phyloP scores from a whole-genome alignment of 2,888 invertebrate genomes.

The Tipula confusa region DNA sequence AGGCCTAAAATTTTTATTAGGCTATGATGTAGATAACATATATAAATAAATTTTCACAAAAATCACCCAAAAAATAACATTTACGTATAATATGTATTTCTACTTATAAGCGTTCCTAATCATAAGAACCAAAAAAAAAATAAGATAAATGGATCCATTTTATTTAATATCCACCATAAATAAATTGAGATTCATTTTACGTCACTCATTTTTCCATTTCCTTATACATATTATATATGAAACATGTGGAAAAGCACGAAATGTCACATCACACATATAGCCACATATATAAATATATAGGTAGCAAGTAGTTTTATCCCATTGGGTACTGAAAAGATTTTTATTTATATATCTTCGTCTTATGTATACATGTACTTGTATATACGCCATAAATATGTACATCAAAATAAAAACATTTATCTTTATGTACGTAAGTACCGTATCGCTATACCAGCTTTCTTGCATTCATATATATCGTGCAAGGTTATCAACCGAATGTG shows the following conservation, averaged over 20 bases:
- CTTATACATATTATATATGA: background rate
- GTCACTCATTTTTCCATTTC: background rate
- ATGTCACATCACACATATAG: background rate
- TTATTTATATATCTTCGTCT: background rate
- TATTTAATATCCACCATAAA: constrained; percentile 12
- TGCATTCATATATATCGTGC: background rate
- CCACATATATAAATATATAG: background rate
- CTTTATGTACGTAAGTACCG: background rate
- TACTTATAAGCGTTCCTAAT: background rate
- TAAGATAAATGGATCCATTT: constrained; percentile 20
- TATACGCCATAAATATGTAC: background rate
- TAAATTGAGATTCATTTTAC: constrained; percentile 25
- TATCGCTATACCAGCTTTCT: background rate
- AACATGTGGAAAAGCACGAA: background rate
- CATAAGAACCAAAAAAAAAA: background rate
- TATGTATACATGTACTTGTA: background rate
- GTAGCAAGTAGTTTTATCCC: background rate
- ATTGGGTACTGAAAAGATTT: background rate
- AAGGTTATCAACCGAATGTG: background rate
- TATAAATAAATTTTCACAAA: background rate
- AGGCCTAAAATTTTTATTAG: background rate
- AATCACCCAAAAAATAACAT: background rate
- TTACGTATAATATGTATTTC: background rate
- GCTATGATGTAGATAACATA: background rate
- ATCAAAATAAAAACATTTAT: background rate